Percentiles rank a stretch among this genome's conserved stretches.
Evolutionary conservation across 2,888 invertebrate genomes (phyloP).

Genomic region (Hyppa rectilinea): DNA sequence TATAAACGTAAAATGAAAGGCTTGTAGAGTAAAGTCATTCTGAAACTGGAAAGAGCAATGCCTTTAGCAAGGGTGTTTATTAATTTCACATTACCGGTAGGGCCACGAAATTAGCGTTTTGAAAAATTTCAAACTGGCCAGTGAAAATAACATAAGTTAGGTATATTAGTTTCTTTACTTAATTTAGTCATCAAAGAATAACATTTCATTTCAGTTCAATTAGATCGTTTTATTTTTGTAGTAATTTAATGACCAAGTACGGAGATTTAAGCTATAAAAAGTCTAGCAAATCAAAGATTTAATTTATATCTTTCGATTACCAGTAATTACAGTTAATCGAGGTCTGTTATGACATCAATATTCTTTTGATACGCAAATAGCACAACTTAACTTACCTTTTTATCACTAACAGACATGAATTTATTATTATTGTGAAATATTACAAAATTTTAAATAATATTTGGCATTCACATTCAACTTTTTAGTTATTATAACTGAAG

Average conservation of each 20-base stretch:
- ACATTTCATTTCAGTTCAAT: not conserved
- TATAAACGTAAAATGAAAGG: constrained; percentile 30
- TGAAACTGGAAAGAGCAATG: constrained; percentile 39
- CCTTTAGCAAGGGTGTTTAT: constrained; percentile 50
- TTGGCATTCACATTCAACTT: constrained; percentile 37
- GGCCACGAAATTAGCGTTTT: constrained; percentile 35
- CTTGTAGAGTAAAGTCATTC: constrained; percentile 16
- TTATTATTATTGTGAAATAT: constrained; percentile 32
- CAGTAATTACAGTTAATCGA: not conserved
- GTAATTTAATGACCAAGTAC: not conserved
- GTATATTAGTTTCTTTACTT: not conserved
- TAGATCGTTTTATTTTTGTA: not conserved
- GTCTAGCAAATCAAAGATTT: not conserved
- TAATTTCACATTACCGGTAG: constrained; percentile 40
- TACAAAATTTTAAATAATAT: constrained; percentile 2
- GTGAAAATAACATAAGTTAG: not conserved
- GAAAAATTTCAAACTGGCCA: not conserved
- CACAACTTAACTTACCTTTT: not conserved
- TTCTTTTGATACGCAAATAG: not conserved
- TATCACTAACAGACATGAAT: not conserved
- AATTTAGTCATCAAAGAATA: not conserved
- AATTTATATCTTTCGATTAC: not conserved
- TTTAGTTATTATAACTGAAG: constrained; percentile 42
- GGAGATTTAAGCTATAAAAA: not conserved
- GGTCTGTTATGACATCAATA: not conserved